Evolutionary conservation across 2,797 vertebrate species (phyloP), one percentile per base, ranked within the genome.

Genomic region (Champsocephalus esox): DNA sequence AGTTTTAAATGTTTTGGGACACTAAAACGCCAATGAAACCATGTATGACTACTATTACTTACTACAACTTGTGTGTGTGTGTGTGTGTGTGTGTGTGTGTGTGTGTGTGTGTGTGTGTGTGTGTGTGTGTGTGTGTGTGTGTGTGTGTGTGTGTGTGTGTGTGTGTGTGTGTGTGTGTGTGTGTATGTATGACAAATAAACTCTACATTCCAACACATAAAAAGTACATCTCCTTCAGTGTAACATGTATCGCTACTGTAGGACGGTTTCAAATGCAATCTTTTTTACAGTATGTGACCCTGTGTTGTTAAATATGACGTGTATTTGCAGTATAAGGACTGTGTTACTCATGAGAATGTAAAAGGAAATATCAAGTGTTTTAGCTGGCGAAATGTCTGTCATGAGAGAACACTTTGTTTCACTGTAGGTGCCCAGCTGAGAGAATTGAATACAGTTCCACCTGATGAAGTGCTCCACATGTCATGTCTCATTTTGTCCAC

Each of bases 401-500:
- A 12, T 50, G 12, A 46, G 12, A 56, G 55, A 61, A 43, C n/a
- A 5, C 6, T 50, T 50, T 13, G 12, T 60, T 34, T 67, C 13
- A 45, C 56, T 63, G 67, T 12, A 51, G 46, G 1, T 32, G 44
- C 14, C 4, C 19, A 41, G 19, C 44, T 21, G 13, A 34, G 1
- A 46, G 9, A 28, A 49, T 19, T 16, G 0, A 78, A 55, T 51
- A 57, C 43, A 66, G 2, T 45, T 54, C 44, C 34, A 21, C 49
- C 24, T 44, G 28, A 44, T 34, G 9, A 61, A 49, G 19, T 55
- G 9, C 11, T 54, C n/a, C 12, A 54, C 24, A 8, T 67, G 77
- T 65, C 21, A 12, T 77, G 69, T 83, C 32, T 65, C 17, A 5
- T 56, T 44, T 55, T 71, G 75, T 70, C 72, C 85, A 81, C 41